Conservation (phyloP, 2,797 vertebrate genomes). For the Clangula hyemalis region DNA sequence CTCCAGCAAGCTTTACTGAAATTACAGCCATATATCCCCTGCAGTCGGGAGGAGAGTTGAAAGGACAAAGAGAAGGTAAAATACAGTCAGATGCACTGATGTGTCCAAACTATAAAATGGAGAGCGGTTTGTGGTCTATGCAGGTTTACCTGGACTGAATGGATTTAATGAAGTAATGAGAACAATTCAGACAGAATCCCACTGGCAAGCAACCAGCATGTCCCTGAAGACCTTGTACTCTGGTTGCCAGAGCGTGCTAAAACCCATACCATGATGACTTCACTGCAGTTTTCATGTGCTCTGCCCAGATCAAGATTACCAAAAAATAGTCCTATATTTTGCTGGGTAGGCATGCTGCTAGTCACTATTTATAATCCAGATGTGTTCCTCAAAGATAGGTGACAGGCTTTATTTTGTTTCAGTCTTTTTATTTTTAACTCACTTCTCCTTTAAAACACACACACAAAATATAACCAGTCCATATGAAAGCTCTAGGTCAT, state of each 20-base stretch:
- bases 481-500: background rate
- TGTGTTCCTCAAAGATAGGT: background rate
- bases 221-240: background rate
- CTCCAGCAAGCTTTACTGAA: background rate
- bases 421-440: background rate
- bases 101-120: background rate
- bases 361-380: background rate
- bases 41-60: background rate
- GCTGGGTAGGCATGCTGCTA: background rate
- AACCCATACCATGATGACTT: conserved; percentile 6
- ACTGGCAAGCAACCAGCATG: background rate
- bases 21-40: background rate
- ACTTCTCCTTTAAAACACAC: background rate
- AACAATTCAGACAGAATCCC: background rate
- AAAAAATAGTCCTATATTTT: background rate
- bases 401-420: background rate
- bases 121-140: background rate
- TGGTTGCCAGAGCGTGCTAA: background rate
- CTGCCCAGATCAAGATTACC: background rate
- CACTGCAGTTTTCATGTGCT: background rate
- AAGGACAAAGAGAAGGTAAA: conserved; percentile 11
- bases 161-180: background rate
- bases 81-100: rapidly evolving
- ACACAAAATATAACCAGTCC: background rate
- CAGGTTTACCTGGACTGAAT: background rate